phyloP scores from a whole-genome alignment of 2,888 invertebrate genomes.

The Eulithis testata region DNA sequence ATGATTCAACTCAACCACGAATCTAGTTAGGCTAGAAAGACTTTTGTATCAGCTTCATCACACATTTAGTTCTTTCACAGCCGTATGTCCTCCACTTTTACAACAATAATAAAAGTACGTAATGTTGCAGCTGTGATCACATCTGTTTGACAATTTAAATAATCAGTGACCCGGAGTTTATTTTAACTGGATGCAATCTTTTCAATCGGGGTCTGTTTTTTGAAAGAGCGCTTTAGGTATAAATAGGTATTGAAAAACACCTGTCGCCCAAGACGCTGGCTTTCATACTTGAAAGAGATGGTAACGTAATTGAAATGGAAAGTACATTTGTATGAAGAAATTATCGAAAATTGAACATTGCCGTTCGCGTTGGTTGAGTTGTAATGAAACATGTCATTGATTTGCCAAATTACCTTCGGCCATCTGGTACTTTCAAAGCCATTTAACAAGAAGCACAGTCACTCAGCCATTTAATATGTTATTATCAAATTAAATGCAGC shows the following conservation, averaged over 20 bases:
- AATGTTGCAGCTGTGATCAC: conserved; percentile 18
- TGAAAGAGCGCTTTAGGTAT: neutral
- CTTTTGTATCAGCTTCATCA: too few species aligned
- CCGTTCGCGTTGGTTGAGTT: too few species aligned
- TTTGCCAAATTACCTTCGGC: neutral
- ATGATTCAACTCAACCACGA: neutral
- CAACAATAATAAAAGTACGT: conserved; percentile 12
- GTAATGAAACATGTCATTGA: neutral
- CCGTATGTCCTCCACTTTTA: conserved; percentile 12
- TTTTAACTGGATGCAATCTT: conserved; percentile 1
- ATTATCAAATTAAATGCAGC: conserved; percentile 4
- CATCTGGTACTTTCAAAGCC: conserved; percentile 13
- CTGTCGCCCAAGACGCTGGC: neutral
- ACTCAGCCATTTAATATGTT: neutral
- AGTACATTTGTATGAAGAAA: conserved; percentile 1
- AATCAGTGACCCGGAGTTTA: conserved; percentile 13
- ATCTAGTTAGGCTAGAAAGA: too few species aligned
- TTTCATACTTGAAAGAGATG: neutral
- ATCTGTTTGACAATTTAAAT: conserved; percentile 26
- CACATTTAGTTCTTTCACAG: neutral
- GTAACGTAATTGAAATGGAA: neutral
- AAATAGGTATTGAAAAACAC: neutral
- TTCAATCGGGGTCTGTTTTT: neutral
- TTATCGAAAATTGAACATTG: too few species aligned
- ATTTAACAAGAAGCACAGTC: conserved; percentile 8